These are phyloP conservation scores for Diadromus collaris DNA, from an alignment of 2,888 invertebrate genomes.

Conservation along the genomic window DNA sequence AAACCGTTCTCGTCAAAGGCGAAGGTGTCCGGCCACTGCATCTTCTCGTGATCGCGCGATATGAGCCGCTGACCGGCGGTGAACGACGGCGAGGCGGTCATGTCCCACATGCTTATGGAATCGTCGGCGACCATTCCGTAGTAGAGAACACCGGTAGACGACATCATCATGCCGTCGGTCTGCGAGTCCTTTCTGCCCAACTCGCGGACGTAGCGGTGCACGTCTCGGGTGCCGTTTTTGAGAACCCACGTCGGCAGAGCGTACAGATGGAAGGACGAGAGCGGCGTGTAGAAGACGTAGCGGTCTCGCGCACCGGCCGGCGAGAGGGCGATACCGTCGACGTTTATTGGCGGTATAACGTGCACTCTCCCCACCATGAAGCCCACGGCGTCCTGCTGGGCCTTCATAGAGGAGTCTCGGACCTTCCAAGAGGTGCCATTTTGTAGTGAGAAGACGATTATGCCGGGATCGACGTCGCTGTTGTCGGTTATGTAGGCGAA, in stretches of 20 bases:
- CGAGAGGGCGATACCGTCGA: conserved; percentile 88
- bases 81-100: conserved; percentile 81
- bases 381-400: conserved; percentile 82
- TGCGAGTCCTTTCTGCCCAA: conserved; percentile 85
- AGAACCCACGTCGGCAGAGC: conserved; percentile 84
- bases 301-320: conserved; percentile 78
- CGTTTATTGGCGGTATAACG: conserved; percentile 83
- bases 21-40: conserved; percentile 89
- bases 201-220: conserved; percentile 81
- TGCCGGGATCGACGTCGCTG: conserved; percentile 85
- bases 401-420: conserved; percentile 85
- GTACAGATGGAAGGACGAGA: conserved; percentile 86
- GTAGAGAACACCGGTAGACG: conserved; percentile 85
- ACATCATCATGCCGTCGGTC: conserved; percentile 89
- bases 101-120: conserved; percentile 87
- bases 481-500: conserved; percentile 89
- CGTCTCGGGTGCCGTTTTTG: conserved; percentile 81
- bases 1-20: conserved; percentile 85
- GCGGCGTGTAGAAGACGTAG: conserved; percentile 85
- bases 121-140: conserved; percentile 86
- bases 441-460: conserved; percentile 86
- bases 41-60: conserved; percentile 84
- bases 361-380: conserved; percentile 84
- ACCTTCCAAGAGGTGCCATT: conserved; percentile 87
- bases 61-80: conserved; percentile 84